Conservation (phyloP, 2,888 invertebrate species). For the Gandaritis pyraliata region DNA sequence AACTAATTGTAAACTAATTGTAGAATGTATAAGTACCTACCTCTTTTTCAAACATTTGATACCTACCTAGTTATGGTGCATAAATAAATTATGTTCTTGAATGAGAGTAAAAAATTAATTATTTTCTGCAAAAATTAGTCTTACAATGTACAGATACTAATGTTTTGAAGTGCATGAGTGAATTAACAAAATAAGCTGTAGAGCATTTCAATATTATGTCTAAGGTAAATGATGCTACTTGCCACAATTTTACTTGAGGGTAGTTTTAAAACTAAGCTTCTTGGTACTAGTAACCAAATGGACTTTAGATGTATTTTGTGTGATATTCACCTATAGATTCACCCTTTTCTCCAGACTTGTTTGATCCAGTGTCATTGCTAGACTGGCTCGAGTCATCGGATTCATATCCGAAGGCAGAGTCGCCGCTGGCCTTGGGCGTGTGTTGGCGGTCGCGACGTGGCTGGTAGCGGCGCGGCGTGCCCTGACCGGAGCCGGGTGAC, state of each 20-base stretch:
- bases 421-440: slow-evolving; percentile 53
- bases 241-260: slow-evolving; percentile 16
- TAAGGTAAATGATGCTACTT: background rate
- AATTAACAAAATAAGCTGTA: slow-evolving; percentile 5
- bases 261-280: slow-evolving; percentile 11
- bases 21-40: too few relatives aligned
- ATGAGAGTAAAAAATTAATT: background rate
- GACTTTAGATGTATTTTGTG: background rate
- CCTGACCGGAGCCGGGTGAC: slow-evolving; percentile 45
- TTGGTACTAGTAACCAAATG: background rate
- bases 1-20: too few relatives aligned
- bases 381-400: slow-evolving; percentile 80
- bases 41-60: too few relatives aligned
- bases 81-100: too few relatives aligned
- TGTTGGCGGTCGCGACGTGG: slow-evolving; percentile 63
- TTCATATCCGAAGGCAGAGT: slow-evolving; percentile 75
- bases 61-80: too few relatives aligned
- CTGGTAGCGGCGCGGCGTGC: slow-evolving; percentile 61
- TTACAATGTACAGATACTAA: background rate
- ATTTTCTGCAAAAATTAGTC: slow-evolving; percentile 8
- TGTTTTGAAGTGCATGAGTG: slow-evolving; percentile 10
- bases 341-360: slow-evolving; percentile 77
- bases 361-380: slow-evolving; percentile 79
- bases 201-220: background rate
- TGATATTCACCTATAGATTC: slow-evolving; percentile 36